Evolutionary conservation across 1,140 invertebrate genomes (phyloP), one percentile per base, ranked within the genome.

Genomic region (Streblospio benedicti): DNA sequence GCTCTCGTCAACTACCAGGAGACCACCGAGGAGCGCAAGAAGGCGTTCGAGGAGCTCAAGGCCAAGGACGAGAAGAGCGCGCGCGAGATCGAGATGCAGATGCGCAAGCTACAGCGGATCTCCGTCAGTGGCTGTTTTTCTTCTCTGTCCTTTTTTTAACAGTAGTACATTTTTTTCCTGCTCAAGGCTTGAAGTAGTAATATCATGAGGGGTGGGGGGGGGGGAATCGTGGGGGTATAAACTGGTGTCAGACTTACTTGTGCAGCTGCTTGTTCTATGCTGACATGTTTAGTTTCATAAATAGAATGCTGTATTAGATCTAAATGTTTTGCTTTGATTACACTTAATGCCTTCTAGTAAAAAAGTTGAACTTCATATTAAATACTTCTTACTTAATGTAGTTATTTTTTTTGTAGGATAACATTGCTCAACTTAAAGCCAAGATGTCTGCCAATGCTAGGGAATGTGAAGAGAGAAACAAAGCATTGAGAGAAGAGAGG

Each of bases 61-160:
- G 58, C 61, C n/a, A 76, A 75, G 62, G 77, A 79, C 65, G 74
- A 76, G 50, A 71, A 72, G 57, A 76, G 73, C 59, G 72, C 77
- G 27, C 67, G 68, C 44, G 76, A 79, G 60, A 79, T 79, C 54
- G 76, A 78, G 60, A 63, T 61, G 44, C 76, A 78, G 50, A 76
- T 76, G 76, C 63, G 71, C 44, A 78, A 76, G 65, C 64, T 79
- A 0, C 73, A 78, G 56, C 70, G 68, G 62, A 72, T 78, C 41
- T 68, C 71, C 32, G 76, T 76, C 64, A 71, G 69, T 65, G 51
- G 6, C 25, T 28, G 27, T 58, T 59, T 59, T 54, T 3, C 5
- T 41, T 28, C 1, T 53, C 12, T n/a, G n/a, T n/a, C n/a, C n/a
- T n/a, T n/a, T n/a, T n/a, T n/a, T n/a, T n/a, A n/a, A n/a, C n/a